These are phyloP conservation scores for Pseudopipra pipra DNA, from an alignment of 2,113 vertebrate genomes.

Conservation along the genomic window DNA sequence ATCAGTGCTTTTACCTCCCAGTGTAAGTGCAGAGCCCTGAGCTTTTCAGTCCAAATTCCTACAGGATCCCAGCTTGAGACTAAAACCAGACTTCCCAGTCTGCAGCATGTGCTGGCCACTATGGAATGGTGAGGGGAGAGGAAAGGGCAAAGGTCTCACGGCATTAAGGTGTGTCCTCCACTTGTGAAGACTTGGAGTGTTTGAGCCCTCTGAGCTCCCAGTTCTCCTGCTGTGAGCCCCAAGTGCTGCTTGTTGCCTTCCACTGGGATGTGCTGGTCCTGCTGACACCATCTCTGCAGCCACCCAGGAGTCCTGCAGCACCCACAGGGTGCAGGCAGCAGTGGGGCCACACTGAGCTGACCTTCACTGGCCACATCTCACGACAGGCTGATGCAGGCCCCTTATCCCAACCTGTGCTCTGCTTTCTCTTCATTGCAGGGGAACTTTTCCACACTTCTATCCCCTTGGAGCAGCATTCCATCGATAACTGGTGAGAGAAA, in stretches of 20 bases:
- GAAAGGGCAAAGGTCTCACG: fast-evolving
- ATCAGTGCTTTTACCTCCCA: neutral
- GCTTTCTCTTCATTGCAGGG: fast-evolving
- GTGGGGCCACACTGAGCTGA: fast-evolving
- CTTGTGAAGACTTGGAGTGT: neutral
- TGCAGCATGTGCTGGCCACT: neutral
- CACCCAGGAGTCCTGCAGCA: neutral
- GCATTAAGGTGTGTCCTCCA: neutral
- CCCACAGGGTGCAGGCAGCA: neutral
- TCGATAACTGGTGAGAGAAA: neutral
- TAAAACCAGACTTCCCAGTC: neutral
- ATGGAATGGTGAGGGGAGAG: neutral
- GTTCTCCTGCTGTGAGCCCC: neutral
- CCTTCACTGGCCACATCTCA: neutral
- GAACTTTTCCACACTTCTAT: neutral
- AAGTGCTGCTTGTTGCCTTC: neutral
- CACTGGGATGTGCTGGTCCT: neutral
- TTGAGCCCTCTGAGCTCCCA: neutral
- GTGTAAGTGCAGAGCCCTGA: fast-evolving
- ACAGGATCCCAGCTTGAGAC: neutral
- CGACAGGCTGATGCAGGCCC: neutral
- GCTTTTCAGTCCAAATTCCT: neutral
- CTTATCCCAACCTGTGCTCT: neutral
- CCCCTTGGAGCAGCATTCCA: fast-evolving
- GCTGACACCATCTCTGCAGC: fast-evolving